Percentiles rank a stretch among this genome's conserved stretches.
Conservation (phyloP, 1,140 invertebrate genomes). For the Philotrypesis tridentata region DNA sequence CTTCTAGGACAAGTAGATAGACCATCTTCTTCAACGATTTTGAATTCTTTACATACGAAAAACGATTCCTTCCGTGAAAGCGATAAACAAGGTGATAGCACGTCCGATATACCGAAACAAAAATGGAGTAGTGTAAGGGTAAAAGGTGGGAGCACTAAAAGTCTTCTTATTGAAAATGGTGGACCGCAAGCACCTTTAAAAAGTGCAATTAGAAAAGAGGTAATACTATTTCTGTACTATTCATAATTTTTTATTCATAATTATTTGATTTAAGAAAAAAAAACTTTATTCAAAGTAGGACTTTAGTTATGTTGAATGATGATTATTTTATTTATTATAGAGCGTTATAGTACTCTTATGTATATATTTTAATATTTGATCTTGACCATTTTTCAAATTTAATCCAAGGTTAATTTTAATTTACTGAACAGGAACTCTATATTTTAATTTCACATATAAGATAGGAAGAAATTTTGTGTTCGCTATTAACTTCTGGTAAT, state of each 20-base stretch:
- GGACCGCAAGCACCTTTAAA: conserved; percentile 65
- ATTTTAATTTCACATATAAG: no score
- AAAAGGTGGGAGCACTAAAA: conserved; percentile 71
- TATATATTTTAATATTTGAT: no score
- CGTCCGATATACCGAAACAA: conserved; percentile 62
- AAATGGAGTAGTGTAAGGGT: conserved; percentile 71
- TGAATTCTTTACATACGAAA: conserved; percentile 60
- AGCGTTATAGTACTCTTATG: no score
- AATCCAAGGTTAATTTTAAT: no score
- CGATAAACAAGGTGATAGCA: conserved; percentile 55
- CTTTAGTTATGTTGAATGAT: no score
- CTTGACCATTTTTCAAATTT: no score
- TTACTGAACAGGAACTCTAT: no score
- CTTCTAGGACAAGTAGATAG: conserved; percentile 67
- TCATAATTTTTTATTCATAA: not conserved
- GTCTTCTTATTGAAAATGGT: conserved; percentile 69
- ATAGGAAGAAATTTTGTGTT: no score
- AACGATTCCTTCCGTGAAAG: conserved; percentile 65
- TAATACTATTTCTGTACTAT: conserved; percentile 53
- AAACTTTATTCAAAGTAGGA: no score
- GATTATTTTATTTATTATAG: no score
- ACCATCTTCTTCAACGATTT: conserved; percentile 58
- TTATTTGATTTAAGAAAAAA: no score
- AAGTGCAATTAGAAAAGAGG: conserved; percentile 67
- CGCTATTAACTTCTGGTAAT: no score